These are phyloP conservation scores for Distichodus sexfasciatus DNA, from an alignment of 2,797 vertebrate species.

Conservation along the genomic window DNA sequence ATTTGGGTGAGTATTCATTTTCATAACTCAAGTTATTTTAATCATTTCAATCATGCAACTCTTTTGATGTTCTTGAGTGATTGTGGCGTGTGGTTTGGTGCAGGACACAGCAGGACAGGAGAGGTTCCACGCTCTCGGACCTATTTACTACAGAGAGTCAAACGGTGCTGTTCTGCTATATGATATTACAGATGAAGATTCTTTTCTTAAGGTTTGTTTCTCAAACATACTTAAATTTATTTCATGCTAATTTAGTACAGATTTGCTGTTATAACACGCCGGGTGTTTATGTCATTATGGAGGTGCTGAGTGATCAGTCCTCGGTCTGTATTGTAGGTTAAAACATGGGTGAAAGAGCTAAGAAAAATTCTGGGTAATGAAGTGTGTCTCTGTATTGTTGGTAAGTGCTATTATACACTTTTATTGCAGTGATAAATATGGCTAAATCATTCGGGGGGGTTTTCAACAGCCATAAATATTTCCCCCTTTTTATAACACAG, in stretches of 20 bases:
- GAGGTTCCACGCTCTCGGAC: conserved; percentile 92
- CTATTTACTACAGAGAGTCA: conserved; percentile 98
- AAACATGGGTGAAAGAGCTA: conserved; percentile 98
- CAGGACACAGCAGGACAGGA: conserved; percentile 98
- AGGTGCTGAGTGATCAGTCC: too few species aligned
- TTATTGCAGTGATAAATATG: too few species aligned
- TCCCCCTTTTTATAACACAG: conserved; percentile 61
- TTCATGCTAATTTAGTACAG: too few species aligned
- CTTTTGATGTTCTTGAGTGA: too few species aligned
- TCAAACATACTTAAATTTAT: too few species aligned
- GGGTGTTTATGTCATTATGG: too few species aligned
- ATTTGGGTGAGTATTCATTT: conserved; percentile 92
- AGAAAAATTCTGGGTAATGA: conserved; percentile 98
- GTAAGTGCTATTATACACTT: conserved; percentile 84
- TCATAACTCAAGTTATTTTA: not conserved
- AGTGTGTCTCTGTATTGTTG: conserved; percentile 99
- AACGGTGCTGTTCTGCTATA: conserved; percentile 96
- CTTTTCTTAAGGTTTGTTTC: conserved; percentile 98
- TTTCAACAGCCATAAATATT: too few species aligned
- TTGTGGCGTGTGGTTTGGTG: too few species aligned
- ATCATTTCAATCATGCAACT: too few species aligned
- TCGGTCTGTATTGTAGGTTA: too few species aligned
- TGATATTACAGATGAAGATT: conserved; percentile 97
- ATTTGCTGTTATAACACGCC: too few species aligned
- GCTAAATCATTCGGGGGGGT: too few species aligned